Percentiles rank a stretch among this genome's conserved stretches.
These are phyloP conservation scores for Drosophila demipolita DNA, from an alignment of 2,888 invertebrate genomes.

Conservation along the genomic window DNA sequence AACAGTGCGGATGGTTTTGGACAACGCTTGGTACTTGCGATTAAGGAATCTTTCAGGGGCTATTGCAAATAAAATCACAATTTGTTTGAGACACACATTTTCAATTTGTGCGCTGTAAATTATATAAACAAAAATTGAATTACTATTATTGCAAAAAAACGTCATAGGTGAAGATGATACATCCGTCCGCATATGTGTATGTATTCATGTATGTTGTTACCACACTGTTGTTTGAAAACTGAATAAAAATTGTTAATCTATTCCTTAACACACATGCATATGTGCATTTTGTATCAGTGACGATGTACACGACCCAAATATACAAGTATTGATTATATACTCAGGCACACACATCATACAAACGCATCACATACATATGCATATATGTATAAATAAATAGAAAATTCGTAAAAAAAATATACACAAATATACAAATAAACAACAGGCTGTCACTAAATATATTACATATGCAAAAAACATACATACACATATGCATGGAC, in stretches of 20 bases:
- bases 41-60: slow-evolving; percentile 71
- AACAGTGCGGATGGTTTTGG: slow-evolving; percentile 24
- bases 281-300: slow-evolving; percentile 6
- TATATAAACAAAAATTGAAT: slow-evolving; percentile 73
- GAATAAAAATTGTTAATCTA: neutral
- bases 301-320: slow-evolving; percentile 2
- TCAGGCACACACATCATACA: slow-evolving; percentile 1
- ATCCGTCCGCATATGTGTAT: slow-evolving; percentile 2
- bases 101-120: slow-evolving; percentile 79
- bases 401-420: neutral
- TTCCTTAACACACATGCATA: neutral
- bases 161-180: slow-evolving; percentile 29
- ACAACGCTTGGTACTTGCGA: slow-evolving; percentile 66
- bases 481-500: slow-evolving; percentile 7
- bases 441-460: neutral
- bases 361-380: neutral
- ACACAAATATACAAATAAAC: neutral
- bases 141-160: slow-evolving; percentile 63
- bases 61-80: slow-evolving; percentile 82
- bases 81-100: slow-evolving; percentile 73
- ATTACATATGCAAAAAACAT: neutral
- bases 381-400: too few species aligned
- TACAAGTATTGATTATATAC: slow-evolving; percentile 18
- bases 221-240: neutral
- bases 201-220: slow-evolving; percentile 4